Conservation (phyloP, 2,888 invertebrate genomes). For the Trissonchulus sp. region DNA sequence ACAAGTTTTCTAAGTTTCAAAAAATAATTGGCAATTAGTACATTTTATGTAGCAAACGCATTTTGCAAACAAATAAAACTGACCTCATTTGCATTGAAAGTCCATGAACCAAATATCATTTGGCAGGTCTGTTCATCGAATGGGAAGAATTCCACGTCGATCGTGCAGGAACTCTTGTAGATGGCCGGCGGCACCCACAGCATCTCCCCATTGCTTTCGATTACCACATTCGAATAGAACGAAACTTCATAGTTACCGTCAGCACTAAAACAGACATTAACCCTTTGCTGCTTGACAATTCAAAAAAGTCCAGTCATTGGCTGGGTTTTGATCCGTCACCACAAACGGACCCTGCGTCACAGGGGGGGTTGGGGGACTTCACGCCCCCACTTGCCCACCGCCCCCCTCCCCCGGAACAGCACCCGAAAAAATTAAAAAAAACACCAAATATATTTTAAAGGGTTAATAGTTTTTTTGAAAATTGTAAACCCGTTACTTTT, state of each 20-base stretch:
- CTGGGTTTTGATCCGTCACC: too few species aligned
- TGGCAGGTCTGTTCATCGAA: constrained; percentile 59
- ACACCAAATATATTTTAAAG: too few species aligned
- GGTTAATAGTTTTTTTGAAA: too few species aligned
- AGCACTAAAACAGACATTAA: constrained; percentile 73
- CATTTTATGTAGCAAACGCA: too few species aligned
- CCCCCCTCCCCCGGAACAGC: too few species aligned
- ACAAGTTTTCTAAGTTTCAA: too few species aligned
- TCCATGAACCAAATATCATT: constrained; percentile 98
- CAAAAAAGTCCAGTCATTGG: too few species aligned
- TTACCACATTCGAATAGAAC: constrained; percentile 94
- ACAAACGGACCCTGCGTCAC: not conserved
- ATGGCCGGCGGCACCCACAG: constrained; percentile 99
- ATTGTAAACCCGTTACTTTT: too few species aligned
- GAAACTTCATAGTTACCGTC: constrained; percentile 99
- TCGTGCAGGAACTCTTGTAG: constrained; percentile 97
- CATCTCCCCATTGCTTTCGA: constrained; percentile 87
- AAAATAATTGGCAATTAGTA: too few species aligned
- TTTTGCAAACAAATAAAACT: too few species aligned
- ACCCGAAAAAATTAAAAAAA: too few species aligned
- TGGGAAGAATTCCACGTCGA: constrained; percentile 98
- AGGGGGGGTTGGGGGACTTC: not conserved
- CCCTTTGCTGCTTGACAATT: not conserved
- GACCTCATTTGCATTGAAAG: constrained; percentile 96
- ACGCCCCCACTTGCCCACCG: too few species aligned